These are phyloP conservation scores for Buathra laborator DNA, from an alignment of 2,888 invertebrate species.

Conservation along the genomic window DNA sequence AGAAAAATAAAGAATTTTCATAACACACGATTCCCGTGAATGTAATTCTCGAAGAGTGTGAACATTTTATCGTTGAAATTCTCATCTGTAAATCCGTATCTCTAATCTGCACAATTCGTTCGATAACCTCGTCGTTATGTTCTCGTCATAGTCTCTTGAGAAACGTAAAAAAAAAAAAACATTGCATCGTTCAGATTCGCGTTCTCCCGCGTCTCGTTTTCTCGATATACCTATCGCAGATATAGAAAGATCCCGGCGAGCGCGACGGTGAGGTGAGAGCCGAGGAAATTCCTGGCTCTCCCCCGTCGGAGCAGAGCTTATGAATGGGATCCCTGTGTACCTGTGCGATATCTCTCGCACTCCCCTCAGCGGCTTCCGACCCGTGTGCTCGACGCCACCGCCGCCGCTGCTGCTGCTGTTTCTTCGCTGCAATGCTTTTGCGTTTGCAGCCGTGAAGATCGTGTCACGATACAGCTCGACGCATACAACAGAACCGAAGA, in stretches of 20 bases:
- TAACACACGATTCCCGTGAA: neutral
- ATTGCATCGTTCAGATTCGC: neutral
- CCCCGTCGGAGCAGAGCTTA: conserved; percentile 22
- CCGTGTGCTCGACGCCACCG: neutral
- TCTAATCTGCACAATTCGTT: conserved; percentile 6
- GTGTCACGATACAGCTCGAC: conserved; percentile 48
- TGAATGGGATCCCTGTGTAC: conserved; percentile 57
- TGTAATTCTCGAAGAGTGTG: neutral
- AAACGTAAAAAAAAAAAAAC: conserved; percentile 12
- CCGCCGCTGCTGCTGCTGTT: conserved; percentile 25
- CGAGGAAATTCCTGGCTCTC: conserved; percentile 34
- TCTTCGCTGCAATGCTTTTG: conserved; percentile 15
- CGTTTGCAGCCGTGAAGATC: conserved; percentile 48
- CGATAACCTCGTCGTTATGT: conserved; percentile 28
- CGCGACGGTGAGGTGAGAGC: neutral
- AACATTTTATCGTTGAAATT: conserved; percentile 12
- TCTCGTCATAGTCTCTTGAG: neutral
- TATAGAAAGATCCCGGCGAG: neutral
- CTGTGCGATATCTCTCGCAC: conserved; percentile 44
- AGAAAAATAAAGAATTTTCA: neutral
- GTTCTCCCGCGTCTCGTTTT: neutral
- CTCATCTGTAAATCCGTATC: neutral
- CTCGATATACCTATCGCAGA: neutral
- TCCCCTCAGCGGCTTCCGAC: conserved; percentile 47
- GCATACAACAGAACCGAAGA: conserved; percentile 12